These are phyloP conservation scores for Phalloptychus januarius DNA, from an alignment of 2,797 vertebrate species.

Conservation along the genomic window DNA sequence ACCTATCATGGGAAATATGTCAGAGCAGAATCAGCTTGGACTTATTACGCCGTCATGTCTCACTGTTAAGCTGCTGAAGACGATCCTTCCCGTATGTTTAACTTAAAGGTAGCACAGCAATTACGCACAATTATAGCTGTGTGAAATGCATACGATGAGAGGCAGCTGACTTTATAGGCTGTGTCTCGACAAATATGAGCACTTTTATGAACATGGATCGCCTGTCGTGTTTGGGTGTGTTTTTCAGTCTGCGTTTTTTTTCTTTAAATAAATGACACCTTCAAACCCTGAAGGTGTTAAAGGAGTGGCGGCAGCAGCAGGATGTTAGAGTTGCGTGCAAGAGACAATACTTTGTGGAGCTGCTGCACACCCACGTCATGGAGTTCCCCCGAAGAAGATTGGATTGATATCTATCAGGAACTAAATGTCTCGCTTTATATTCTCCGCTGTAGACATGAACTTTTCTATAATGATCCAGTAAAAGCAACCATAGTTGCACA, in stretches of 20 bases:
- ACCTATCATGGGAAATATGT: slow-evolving; percentile 82
- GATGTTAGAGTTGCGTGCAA: slow-evolving; percentile 68
- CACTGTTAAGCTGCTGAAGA: slow-evolving; percentile 32
- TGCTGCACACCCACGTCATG: slow-evolving; percentile 51
- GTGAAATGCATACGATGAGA: slow-evolving; percentile 47
- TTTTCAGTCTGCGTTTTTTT: slow-evolving; percentile 14
- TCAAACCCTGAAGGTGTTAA: slow-evolving; percentile 57
- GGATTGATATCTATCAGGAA: slow-evolving; percentile 57
- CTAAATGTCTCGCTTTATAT: slow-evolving; percentile 52
- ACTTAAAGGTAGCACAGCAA: neutral
- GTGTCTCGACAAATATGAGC: slow-evolving; percentile 35
- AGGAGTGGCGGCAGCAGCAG: slow-evolving; percentile 33
- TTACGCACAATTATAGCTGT: slow-evolving; percentile 28
- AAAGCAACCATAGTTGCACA: slow-evolving; percentile 19
- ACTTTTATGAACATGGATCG: slow-evolving; percentile 23
- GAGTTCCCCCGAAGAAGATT: slow-evolving; percentile 58
- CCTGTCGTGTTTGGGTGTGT: slow-evolving; percentile 7
- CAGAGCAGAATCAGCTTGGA: slow-evolving; percentile 69
- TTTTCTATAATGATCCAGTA: slow-evolving; percentile 39
- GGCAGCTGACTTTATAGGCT: slow-evolving; percentile 42
- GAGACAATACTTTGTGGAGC: slow-evolving; percentile 52
- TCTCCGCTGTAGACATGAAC: slow-evolving; percentile 44
- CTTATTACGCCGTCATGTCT: slow-evolving; percentile 47
- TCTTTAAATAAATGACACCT: slow-evolving; percentile 44
- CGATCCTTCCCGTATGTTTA: neutral